phyloP scores from a whole-genome alignment of 2,797 vertebrate genomes.

The Rallus crepitans region DNA sequence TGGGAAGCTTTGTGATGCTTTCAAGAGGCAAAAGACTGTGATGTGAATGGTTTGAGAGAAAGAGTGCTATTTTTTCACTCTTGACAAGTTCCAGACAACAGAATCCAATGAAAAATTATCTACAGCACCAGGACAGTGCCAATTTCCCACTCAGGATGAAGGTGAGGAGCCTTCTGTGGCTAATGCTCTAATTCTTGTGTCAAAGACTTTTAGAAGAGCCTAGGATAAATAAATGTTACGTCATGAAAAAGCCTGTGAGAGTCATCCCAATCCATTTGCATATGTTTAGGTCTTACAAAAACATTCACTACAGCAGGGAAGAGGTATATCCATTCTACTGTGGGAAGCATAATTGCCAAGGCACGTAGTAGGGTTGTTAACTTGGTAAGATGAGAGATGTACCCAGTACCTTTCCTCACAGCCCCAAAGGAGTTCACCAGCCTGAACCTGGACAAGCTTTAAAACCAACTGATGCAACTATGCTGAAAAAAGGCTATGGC shows the following conservation, averaged over 20 bases:
- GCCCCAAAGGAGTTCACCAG: neutral
- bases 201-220: neutral
- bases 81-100: neutral
- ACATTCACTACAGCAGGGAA: neutral
- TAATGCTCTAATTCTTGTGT: neutral
- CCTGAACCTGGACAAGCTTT: neutral
- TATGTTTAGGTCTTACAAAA: neutral
- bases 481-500: neutral
- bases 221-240: neutral
- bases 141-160: neutral
- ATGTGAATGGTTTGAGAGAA: neutral
- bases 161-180: neutral
- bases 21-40: neutral
- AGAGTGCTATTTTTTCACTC: neutral
- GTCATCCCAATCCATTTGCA: neutral
- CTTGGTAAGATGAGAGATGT: neutral
- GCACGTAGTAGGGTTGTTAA: accelerated
- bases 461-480: neutral
- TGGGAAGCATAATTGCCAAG: neutral
- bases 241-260: neutral
- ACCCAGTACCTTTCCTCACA: neutral
- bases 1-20: neutral
- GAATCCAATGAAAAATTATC: neutral
- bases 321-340: neutral
- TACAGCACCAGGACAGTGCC: neutral